A percentile compares a stretch with the other conserved stretches of the same genome.
phyloP scores from a whole-genome alignment of 2,888 invertebrate genomes.

The Lithodes maja region DNA sequence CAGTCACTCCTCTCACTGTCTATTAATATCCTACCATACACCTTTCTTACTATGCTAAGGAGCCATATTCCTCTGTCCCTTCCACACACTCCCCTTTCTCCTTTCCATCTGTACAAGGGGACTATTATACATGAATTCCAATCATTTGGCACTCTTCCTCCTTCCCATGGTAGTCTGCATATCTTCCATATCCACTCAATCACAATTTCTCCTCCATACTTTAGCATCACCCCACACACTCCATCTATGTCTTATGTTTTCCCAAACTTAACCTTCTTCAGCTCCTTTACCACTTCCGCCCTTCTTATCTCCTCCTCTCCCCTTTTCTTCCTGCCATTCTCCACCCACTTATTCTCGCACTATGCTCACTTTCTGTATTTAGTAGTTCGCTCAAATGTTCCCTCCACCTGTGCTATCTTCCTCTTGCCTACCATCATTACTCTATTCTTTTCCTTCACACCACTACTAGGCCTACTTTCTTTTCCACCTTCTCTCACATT shows the following conservation, averaged over 20 bases:
- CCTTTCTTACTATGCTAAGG: too few species aligned
- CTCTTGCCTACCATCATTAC: neutral
- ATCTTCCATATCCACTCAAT: too few species aligned
- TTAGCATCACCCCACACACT: neutral
- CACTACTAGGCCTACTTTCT: neutral
- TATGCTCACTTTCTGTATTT: neutral
- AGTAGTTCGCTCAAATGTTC: too few species aligned
- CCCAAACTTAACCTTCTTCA: neutral
- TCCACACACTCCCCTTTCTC: too few species aligned
- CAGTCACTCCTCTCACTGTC: too few species aligned
- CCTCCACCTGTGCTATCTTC: neutral
- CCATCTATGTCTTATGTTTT: neutral
- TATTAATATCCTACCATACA: too few species aligned
- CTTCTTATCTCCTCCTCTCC: neutral
- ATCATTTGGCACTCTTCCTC: slow-evolving; percentile 18
- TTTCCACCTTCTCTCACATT: neutral
- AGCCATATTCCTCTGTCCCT: too few species aligned
- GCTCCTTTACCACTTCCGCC: too few species aligned
- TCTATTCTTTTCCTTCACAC: neutral
- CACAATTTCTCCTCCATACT: too few species aligned
- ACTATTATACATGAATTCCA: too few species aligned
- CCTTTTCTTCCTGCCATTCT: too few species aligned
- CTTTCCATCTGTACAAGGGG: too few species aligned
- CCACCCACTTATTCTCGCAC: neutral
- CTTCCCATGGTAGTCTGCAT: neutral